Evolutionary conservation across 2,888 invertebrate species (phyloP).

Genomic region (Campoletis raptor): DNA sequence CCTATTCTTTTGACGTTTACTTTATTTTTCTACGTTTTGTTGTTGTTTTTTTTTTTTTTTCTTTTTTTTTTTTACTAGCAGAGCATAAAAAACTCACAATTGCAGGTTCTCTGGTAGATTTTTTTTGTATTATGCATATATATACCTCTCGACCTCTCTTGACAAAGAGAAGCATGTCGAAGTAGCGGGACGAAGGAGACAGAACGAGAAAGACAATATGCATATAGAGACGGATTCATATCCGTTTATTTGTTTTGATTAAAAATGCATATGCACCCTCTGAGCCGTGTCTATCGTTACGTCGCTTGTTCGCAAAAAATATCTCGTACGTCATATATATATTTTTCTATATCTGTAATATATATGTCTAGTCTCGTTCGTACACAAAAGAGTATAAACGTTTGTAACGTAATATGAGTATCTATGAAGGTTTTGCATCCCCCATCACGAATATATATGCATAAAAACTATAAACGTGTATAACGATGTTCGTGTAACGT

Average conservation of each 20-base stretch:
- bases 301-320: constrained; percentile 45
- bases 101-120: background rate
- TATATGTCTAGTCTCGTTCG: constrained; percentile 5
- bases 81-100: constrained; percentile 18
- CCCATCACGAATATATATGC: constrained; percentile 35
- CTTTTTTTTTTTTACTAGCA: background rate
- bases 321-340: background rate
- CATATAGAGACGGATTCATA: constrained; percentile 42
- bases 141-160: constrained; percentile 57
- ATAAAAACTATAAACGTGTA: background rate
- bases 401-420: constrained; percentile 51
- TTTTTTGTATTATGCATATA: constrained; percentile 60
- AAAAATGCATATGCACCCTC: constrained; percentile 62
- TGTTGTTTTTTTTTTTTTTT: background rate
- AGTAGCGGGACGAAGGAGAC: constrained; percentile 49
- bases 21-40: background rate
- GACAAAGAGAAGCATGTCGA: constrained; percentile 43
- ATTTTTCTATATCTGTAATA: constrained; percentile 5
- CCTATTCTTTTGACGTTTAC: background rate
- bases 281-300: constrained; percentile 44
- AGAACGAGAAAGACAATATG: constrained; percentile 11
- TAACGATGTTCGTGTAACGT: constrained; percentile 15
- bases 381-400: constrained; percentile 12
- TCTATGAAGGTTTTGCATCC: constrained; percentile 12
- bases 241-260: constrained; percentile 66